Base-by-base conservation (phyloP, 2,113 vertebrate species). In the Pterocles burchelli region DNA sequence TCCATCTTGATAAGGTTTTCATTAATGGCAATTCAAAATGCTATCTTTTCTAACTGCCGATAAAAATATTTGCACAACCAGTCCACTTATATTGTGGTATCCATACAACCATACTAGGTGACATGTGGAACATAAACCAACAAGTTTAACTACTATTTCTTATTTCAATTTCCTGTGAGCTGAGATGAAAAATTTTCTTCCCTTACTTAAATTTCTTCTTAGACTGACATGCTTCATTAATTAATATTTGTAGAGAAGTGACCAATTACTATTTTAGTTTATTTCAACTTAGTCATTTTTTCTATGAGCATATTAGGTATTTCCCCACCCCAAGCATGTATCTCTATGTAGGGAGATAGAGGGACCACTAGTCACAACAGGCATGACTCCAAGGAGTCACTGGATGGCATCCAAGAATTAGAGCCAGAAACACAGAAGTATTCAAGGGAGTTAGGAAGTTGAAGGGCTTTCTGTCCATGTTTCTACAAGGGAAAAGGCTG, bases 281-380 rank as follows among this genome's bases (percentile, higher is more conserved):
- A 71, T 78, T 85, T 82, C 38, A 67, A 89, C 29, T 28, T 6
- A 17, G 36, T 22, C 6, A n/a, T 31, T 80, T 93, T 79, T 83
- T 49, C n/a, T 70, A 41, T 0, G 0, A 58, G 7, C 1, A 0
- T n/a, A 20, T 86, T 33, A 57, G 70, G 1, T 63, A 90, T 51
- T 74, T 85, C 76, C 61, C 55, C 63, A 77, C 51, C 57, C 83
- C 28, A 57, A 74, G 63, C 55, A 22, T 22, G 0, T 41, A 20
- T 89, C 67, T 88, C 68, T 92, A 86, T 11, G 48, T 55, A 78
- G 73, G 51, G 59, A 92, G 94, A 92, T 45, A 92, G 38, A 71
- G 34, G 72, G 63, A 96, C 92, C 94, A 77, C 88, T 45, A 90
- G 76, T 75, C 90, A 95, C 89, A 97, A 95, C 68, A 96, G 52